Evolutionary conservation across 2,888 invertebrate genomes (phyloP).

Genomic region (Aporophyla lueneburgensis): DNA sequence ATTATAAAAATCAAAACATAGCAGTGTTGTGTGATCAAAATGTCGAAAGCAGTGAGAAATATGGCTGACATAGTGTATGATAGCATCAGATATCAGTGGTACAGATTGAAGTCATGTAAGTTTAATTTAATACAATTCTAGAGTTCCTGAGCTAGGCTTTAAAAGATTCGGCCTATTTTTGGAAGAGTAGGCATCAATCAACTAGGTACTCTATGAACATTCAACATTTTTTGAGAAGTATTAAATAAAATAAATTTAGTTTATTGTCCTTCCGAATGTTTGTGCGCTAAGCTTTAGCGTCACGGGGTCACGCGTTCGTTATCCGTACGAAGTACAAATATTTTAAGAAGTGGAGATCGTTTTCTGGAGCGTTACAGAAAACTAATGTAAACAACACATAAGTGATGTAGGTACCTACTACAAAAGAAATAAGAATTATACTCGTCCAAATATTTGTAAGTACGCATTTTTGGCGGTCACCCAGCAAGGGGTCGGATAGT

Average conservation of each 20-base stretch:
- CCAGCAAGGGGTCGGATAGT: slow-evolving; percentile 7
- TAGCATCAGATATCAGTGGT: slow-evolving; percentile 81
- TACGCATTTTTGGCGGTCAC: slow-evolving; percentile 9
- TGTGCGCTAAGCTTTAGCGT: neutral
- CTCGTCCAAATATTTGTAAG: neutral
- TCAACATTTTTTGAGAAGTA: neutral
- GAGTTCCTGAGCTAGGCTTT: neutral
- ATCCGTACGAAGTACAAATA: neutral
- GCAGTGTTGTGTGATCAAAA: slow-evolving; percentile 61
- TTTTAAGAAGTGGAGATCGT: too few species aligned
- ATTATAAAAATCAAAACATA: neutral
- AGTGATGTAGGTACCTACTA: neutral
- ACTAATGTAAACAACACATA: neutral
- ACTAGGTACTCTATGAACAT: neutral
- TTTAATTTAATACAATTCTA: slow-evolving; percentile 45
- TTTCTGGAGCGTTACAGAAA: neutral
- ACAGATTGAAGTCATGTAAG: slow-evolving; percentile 85
- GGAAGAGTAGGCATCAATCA: neutral
- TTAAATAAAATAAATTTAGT: neutral
- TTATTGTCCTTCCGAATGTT: slow-evolving; percentile 2
- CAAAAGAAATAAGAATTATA: neutral
- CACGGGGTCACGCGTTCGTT: neutral
- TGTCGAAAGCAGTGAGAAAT: slow-evolving; percentile 76
- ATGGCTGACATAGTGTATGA: slow-evolving; percentile 75
- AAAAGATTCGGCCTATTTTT: neutral